Base-by-base conservation (phyloP, 2,888 invertebrate species). In the Onchidella celtica region DNA sequence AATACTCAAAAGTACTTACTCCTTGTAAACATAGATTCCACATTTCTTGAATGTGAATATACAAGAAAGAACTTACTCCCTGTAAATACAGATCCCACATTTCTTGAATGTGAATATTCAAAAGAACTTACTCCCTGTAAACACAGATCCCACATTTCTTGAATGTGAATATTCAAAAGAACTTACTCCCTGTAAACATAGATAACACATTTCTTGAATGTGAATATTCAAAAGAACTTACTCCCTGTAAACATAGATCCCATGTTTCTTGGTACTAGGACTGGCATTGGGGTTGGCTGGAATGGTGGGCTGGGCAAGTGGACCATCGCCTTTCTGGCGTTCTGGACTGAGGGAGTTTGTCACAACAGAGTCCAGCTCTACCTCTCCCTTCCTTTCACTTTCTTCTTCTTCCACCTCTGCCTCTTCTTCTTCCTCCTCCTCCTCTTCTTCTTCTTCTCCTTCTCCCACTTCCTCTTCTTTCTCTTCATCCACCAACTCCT, bases 221-320 rank as follows among this genome's bases (percentile, higher is more conserved):
- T n/a, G n/a, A n/a, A 65, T 34, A 34, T 3, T 65, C 3, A 14
- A 65, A 65, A 34, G 32, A n/a, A n/a, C n/a, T n/a, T n/a, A n/a
- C n/a, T 92, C 92, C 87, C 92, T 88, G 77, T 92, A 92, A 34
- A 92, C 90, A 86, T 91, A 92, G 59, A 91, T 90, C 66, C 91
- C 91, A 76, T 90, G 90, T 83, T 89, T 89, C 75, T 87, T 86
- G 29, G 57, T 86, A 75, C 59, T 91, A 88, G 75, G 86, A 79
- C 29, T 84, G 75, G 74, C 69, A 78, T 55, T 77, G 84, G 81
- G 57, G 70, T 81, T 83, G 79, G 76, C 73, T 78, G 80, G 83
- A 81, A 90, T 81, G 86, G 78, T 85, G 81, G 77, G 70, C 70
- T 59, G 86, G 74, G 73, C 6, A 11, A n/a, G 27, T 27, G 74